These are phyloP conservation scores for Drosophila melanica DNA, from an alignment of 1,140 invertebrate genomes.

Conservation along the genomic window DNA sequence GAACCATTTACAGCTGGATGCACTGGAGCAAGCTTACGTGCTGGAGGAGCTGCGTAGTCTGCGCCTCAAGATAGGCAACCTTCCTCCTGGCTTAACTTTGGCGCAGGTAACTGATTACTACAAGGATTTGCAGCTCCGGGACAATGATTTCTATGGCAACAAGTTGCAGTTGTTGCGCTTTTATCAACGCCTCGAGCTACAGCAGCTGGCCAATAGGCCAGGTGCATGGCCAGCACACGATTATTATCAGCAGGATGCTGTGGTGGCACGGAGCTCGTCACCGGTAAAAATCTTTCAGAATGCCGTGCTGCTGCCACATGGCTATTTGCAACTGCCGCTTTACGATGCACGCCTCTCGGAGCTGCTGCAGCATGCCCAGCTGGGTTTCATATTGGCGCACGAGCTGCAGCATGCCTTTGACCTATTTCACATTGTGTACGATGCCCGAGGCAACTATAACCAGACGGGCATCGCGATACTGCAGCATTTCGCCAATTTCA, in stretches of 20 bases:
- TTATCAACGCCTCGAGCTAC: conserved; percentile 25
- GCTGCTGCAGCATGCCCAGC: conserved; percentile 52
- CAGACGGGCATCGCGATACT: conserved; percentile 38
- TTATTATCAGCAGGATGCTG: conserved; percentile 46
- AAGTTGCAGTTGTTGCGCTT: conserved; percentile 54
- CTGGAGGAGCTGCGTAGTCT: conserved; percentile 41
- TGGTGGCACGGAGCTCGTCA: conserved; percentile 53
- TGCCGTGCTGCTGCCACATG: conserved; percentile 55
- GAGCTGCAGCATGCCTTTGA: conserved; percentile 66
- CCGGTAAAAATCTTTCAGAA: conserved; percentile 63
- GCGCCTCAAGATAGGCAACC: conserved; percentile 62
- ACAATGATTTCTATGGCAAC: conserved; percentile 46
- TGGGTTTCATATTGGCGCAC: conserved; percentile 66
- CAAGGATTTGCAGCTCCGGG: conserved; percentile 30
- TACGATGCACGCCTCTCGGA: conserved; percentile 39
- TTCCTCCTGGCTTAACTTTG: conserved; percentile 29
- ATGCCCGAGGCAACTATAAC: conserved; percentile 57
- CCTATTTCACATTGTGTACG: conserved; percentile 63
- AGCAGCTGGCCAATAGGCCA: conserved; percentile 28
- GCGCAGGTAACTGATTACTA: conserved; percentile 40
- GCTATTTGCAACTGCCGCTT: conserved; percentile 58
- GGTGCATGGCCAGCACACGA: conserved; percentile 11
- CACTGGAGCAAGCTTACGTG: conserved; percentile 35
- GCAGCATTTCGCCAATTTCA: conserved; percentile 50
- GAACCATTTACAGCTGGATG: conserved; percentile 47